Evolutionary conservation across 2,113 vertebrate genomes (phyloP), one percentile per base, ranked within the genome.

Genomic region (Campylomormyrus numenius): DNA sequence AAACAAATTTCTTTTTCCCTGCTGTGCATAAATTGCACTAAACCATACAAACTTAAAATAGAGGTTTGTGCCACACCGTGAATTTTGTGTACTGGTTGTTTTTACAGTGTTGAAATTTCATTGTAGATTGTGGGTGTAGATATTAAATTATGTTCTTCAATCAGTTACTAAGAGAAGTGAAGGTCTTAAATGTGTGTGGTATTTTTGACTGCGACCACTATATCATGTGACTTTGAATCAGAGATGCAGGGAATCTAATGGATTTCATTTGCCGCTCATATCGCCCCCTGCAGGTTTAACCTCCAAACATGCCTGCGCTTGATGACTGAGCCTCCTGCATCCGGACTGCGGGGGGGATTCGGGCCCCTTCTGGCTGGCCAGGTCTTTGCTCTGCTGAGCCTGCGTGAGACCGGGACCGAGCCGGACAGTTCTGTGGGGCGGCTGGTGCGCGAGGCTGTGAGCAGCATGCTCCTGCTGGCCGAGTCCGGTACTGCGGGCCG

Each of bases 221-320:
- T 39, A 17, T 77, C 13, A 19, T 6, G 3, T 77, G 70, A 27
- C 27, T 3, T 13, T 31, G 10, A 17, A 24, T 77, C 27, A 5
- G 11, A 15, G 31, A 39, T 35, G 70, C 31, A 5, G 11, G 58
- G 58, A 66, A 77, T 77, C 31, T 39, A 6, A 49, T 74, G 21
- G n/a, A 5, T 49, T 48, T 77, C 0, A 7, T 58, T 85, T 27
- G 15, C 45, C 31, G 17, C 27, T 88, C 83, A 46, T 48, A 50
- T 46, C 42, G 2, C 21, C 13, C 77, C 9, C 21, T 31, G 48
- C 85, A 92, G 91, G 91, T 91, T 92, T 58, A 88, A 91, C 86
- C n/a, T 92, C n/a, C 88, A 90, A 62, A 87, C 88, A 24, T 66
- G 89, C 58, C 77, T 92, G 62, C 88, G 87, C 84, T 46, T 92